A percentile compares a stretch with the other conserved stretches of the same genome.
Evolutionary conservation across 2,113 vertebrate genomes (phyloP).

Genomic region (Mirza zaza): DNA sequence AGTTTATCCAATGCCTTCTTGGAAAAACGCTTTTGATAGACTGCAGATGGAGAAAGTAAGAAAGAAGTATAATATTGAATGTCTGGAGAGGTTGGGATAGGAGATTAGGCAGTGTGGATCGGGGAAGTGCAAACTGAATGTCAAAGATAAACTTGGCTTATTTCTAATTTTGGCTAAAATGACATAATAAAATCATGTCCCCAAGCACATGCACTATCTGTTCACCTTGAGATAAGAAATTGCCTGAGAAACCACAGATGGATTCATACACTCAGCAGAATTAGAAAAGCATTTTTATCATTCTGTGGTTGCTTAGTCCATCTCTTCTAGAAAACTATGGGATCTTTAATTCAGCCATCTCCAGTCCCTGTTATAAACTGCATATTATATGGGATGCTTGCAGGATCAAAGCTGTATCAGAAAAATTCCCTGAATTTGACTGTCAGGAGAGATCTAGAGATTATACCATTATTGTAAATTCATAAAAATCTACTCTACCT

Average conservation of each 20-base stretch:
- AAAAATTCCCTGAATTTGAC: background rate
- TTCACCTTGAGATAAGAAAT: conserved; percentile 6
- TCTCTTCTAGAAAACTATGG: background rate
- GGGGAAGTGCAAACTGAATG: background rate
- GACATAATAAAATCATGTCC: background rate
- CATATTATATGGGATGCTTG: background rate
- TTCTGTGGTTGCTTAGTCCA: background rate
- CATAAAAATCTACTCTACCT: background rate
- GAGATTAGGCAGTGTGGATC: background rate
- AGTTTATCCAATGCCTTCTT: background rate
- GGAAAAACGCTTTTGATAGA: background rate
- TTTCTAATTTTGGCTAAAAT: conserved; percentile 23
- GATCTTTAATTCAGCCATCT: background rate
- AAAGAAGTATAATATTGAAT: background rate
- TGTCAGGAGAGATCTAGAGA: background rate
- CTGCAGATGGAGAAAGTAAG: background rate
- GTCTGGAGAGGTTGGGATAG: background rate
- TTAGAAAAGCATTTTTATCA: background rate
- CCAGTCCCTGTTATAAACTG: background rate
- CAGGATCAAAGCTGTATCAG: background rate
- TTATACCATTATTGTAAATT: background rate
- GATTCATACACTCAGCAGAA: background rate
- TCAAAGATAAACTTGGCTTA: background rate
- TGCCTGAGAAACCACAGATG: background rate
- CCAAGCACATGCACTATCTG: background rate